Evolutionary conservation across 2,797 vertebrate species (phyloP).

Genomic region (Catostomus latipinnis): DNA sequence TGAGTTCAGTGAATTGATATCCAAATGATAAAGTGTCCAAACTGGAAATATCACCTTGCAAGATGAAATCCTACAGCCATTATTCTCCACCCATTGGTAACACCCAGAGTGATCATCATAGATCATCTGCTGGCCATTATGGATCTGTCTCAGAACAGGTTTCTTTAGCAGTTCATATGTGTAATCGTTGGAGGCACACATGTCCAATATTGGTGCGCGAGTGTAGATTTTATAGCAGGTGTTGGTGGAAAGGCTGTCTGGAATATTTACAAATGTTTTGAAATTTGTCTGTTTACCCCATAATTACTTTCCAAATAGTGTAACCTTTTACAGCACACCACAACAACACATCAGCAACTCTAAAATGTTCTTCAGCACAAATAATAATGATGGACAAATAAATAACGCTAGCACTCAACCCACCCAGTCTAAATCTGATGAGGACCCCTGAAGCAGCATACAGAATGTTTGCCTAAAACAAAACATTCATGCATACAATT

Average conservation of each 20-base stretch:
- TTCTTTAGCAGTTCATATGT: conserved; percentile 64
- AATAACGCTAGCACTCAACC: conserved; percentile 69
- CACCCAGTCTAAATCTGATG: conserved; percentile 79
- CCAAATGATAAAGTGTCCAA: conserved; percentile 2
- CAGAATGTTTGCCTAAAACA: conserved; percentile 76
- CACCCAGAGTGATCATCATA: conserved; percentile 69
- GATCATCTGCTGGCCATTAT: conserved; percentile 35
- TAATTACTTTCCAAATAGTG: background rate
- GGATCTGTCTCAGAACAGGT: conserved; percentile 57
- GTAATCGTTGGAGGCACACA: conserved; percentile 84
- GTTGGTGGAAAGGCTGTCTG: conserved; percentile 80
- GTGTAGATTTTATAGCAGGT: conserved; percentile 89
- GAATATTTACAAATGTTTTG: conserved; percentile 37
- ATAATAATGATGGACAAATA: background rate
- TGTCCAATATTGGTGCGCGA: conserved; percentile 78
- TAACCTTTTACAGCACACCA: background rate
- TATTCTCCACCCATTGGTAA: conserved; percentile 85
- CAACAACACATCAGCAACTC: conserved; percentile 1
- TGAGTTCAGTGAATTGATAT: background rate
- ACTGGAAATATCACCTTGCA: conserved; percentile 63
- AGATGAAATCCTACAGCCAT: conserved; percentile 81
- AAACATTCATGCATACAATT: background rate
- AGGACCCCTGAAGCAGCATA: conserved; percentile 78
- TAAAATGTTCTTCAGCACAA: background rate
- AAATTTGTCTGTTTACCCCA: background rate